Conservation (phyloP, 2,888 invertebrate genomes). For the Agrochola circellaris region DNA sequence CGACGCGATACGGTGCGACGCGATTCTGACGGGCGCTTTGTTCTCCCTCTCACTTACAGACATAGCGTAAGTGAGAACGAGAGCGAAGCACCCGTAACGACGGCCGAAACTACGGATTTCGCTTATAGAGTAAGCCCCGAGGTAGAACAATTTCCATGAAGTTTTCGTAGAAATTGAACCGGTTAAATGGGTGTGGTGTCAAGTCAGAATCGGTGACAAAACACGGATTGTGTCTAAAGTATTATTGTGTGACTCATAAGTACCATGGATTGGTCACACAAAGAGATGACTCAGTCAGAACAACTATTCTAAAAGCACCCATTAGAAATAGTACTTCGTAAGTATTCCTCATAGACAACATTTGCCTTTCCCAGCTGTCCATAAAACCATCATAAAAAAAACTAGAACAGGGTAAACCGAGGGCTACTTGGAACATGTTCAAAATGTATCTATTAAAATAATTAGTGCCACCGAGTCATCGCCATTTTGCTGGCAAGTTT, state of each 20-base stretch:
- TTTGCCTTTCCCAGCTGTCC: conserved; percentile 22
- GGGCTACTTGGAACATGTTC: conserved; percentile 40
- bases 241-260: neutral
- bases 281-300: neutral
- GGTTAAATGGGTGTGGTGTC: no score
- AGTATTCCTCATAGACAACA: conserved; percentile 1
- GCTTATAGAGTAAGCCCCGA: no score
- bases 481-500: conserved; percentile 27
- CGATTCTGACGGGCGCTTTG: no score
- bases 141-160: no score
- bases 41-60: no score
- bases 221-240: neutral
- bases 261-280: neutral
- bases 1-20: no score
- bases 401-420: conserved; percentile 29
- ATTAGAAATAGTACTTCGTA: neutral
- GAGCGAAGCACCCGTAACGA: no score
- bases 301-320: neutral
- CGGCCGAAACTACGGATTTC: no score
- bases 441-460: conserved; percentile 65
- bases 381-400: conserved; percentile 8
- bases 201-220: conserved; percentile 6
- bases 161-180: no score
- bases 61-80: no score
- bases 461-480: conserved; percentile 44